Evolutionary conservation across 2,797 vertebrate species (phyloP).

Genomic region (Chaetophractus vellerosus): DNA sequence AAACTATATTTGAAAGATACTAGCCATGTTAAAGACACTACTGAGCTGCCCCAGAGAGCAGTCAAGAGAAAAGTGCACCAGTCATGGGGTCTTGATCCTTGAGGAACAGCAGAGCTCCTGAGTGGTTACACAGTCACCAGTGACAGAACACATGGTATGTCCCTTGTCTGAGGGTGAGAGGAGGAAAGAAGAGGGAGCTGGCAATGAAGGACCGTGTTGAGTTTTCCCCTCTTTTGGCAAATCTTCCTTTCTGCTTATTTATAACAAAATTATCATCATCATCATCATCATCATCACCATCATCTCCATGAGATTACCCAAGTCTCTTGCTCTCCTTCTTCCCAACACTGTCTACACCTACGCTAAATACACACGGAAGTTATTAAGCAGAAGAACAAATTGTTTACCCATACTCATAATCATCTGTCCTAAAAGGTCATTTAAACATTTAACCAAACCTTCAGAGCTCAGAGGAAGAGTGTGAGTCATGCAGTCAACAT

Average conservation of each 20-base stretch:
- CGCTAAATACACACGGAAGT: slow-evolving; percentile 53
- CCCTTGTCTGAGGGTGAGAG: not conserved
- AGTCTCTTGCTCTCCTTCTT: not conserved
- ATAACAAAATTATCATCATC: not conserved
- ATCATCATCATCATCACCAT: too few species aligned
- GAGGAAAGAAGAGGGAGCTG: not conserved
- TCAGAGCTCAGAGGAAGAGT: not conserved
- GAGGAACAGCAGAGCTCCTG: not conserved
- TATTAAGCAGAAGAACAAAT: slow-evolving; percentile 69
- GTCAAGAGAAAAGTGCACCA: not conserved
- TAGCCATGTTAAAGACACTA: not conserved
- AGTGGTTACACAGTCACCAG: not conserved
- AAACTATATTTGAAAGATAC: not conserved
- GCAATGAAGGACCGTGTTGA: not conserved
- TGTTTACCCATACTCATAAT: slow-evolving; percentile 64
- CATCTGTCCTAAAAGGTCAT: slow-evolving; percentile 73
- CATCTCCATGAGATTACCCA: not conserved
- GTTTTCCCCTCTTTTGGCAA: not conserved
- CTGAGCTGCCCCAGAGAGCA: not conserved
- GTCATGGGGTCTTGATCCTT: not conserved
- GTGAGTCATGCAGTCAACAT: not conserved
- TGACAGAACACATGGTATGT: not conserved
- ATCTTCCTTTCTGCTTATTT: not conserved
- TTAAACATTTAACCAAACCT: slow-evolving; percentile 79
- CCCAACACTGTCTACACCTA: slow-evolving; percentile 30